phyloP scores from a whole-genome alignment of 1,140 invertebrate genomes.

The Plectus sambesii region DNA sequence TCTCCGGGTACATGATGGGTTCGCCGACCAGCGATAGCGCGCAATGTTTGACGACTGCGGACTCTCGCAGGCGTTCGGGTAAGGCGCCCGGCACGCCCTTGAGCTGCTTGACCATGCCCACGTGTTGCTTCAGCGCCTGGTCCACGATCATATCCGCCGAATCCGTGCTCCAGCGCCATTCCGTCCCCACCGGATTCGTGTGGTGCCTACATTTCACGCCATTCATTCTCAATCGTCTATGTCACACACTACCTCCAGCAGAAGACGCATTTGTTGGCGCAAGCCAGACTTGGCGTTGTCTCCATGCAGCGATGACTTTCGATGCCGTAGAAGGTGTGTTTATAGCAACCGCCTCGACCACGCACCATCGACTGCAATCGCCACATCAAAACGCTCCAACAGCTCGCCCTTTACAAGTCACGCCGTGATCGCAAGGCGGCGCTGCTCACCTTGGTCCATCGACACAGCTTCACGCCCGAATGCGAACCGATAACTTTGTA shows the following conservation, averaged over 20 bases:
- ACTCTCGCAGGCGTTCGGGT: conserved; percentile 53
- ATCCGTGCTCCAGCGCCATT: conserved; percentile 60
- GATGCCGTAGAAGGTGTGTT: conserved; percentile 60
- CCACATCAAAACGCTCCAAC: neutral
- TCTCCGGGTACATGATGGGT: conserved; percentile 60
- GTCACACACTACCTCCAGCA: conserved; percentile 54
- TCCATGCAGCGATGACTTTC: conserved; percentile 59
- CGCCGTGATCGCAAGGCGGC: too few species aligned
- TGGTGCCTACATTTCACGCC: conserved; percentile 52
- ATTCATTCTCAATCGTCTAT: too few species aligned
- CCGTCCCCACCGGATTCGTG: conserved; percentile 60
- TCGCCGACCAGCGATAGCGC: conserved; percentile 59
- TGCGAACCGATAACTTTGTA: conserved; percentile 57
- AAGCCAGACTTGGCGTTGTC: conserved; percentile 57
- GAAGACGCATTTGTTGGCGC: conserved; percentile 61
- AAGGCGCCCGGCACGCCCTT: conserved; percentile 58
- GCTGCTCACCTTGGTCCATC: conserved; percentile 56
- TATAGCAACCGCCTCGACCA: conserved; percentile 58
- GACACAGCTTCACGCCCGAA: conserved; percentile 58
- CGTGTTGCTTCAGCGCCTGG: conserved; percentile 53
- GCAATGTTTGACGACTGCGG: conserved; percentile 52
- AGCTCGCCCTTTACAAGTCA: neutral
- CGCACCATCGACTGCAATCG: conserved; percentile 54
- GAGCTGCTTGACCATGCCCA: conserved; percentile 56
- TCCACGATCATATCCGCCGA: conserved; percentile 52